Evolutionary conservation across 1,140 invertebrate species (phyloP).

Genomic region (Trachelipus rathkii): DNA sequence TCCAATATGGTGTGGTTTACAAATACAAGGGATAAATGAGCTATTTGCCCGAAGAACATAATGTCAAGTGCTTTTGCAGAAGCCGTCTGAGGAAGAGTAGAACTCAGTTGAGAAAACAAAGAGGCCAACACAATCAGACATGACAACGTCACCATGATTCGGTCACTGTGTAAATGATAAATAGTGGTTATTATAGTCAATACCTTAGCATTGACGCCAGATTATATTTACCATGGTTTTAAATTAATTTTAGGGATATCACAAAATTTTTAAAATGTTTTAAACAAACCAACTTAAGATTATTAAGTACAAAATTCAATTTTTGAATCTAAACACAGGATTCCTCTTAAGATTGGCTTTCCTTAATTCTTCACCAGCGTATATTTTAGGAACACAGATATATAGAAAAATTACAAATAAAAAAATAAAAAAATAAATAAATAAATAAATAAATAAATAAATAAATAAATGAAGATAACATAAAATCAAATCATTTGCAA

Average conservation of each 20-base stretch:
- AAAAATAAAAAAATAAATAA: too few relatives aligned
- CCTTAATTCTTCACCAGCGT: too few relatives aligned
- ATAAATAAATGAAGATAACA: neutral
- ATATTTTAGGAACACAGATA: neutral
- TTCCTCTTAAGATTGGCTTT: too few relatives aligned
- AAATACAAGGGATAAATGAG: constrained; percentile 7
- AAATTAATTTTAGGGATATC: neutral
- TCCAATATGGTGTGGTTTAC: neutral
- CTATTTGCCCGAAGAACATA: neutral
- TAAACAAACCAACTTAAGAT: neutral
- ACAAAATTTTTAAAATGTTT: neutral
- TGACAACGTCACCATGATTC: constrained; percentile 24
- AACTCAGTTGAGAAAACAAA: constrained; percentile 20
- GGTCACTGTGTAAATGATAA: constrained; percentile 17
- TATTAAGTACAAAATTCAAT: neutral
- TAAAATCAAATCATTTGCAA: neutral
- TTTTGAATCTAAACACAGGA: neutral
- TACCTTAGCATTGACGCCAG: too few relatives aligned
- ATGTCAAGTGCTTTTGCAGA: constrained; percentile 14
- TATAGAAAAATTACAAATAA: neutral
- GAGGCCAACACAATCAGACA: constrained; percentile 20
- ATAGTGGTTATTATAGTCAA: neutral
- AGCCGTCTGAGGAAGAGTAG: neutral
- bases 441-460: too few relatives aligned
- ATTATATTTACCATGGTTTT: neutral